Evolutionary conservation across 2,888 invertebrate species (phyloP).

Genomic region (Pardosa pseudoannulata): DNA sequence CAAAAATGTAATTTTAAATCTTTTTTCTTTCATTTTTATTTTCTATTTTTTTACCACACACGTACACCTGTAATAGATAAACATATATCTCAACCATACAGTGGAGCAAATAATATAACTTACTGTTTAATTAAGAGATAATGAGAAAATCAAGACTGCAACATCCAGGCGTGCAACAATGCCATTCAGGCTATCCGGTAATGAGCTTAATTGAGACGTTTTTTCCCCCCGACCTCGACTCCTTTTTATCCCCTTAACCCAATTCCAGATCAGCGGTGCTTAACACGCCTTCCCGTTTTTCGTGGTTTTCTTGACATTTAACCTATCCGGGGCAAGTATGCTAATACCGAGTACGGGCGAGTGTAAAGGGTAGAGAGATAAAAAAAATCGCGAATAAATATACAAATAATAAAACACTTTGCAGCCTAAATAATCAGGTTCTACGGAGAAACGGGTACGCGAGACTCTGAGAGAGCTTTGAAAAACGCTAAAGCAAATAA

Average conservation of each 20-base stretch:
- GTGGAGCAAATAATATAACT: too few relatives aligned
- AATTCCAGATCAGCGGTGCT: background rate
- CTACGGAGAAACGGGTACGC: background rate
- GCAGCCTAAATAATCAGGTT: conserved; percentile 59
- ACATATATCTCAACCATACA: too few relatives aligned
- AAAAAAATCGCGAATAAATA: conserved; percentile 8
- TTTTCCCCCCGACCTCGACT: too few relatives aligned
- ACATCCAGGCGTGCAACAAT: too few relatives aligned
- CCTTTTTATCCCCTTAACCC: background rate
- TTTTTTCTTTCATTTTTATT: too few relatives aligned
- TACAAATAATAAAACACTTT: conserved; percentile 7
- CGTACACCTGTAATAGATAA: too few relatives aligned
- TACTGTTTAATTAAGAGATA: too few relatives aligned
- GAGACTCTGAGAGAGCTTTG: background rate
- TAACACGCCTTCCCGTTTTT: background rate
- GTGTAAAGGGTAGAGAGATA: background rate
- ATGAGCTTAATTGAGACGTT: too few relatives aligned
- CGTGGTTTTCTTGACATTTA: conserved; percentile 40
- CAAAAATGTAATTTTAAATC: too few relatives aligned
- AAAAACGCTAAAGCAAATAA: conserved; percentile 18
- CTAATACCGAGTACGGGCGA: background rate
- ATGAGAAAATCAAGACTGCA: too few relatives aligned
- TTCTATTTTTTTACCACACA: too few relatives aligned
- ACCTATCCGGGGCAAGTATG: background rate
- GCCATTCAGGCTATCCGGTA: too few relatives aligned